Evolutionary conservation across 2,888 invertebrate species (phyloP), one percentile per base, ranked within the genome.

Genomic region (Idaea straminata): DNA sequence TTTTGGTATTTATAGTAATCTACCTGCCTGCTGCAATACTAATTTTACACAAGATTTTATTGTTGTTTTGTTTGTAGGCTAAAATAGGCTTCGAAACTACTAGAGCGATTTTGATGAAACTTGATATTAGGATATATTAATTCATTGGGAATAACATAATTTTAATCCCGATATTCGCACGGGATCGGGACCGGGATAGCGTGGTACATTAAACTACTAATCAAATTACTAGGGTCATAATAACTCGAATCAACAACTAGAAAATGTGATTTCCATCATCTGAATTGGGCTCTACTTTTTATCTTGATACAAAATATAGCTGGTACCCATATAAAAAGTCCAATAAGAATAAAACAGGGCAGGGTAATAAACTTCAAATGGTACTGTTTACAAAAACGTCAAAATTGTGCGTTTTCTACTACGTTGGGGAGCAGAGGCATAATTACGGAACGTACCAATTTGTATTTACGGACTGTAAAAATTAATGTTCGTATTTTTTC

Each of bases 301-400:
- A 47, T 62, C 62, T 65, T 65, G 16, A 15, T 59, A 64, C 59
- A 58, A n/a, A 60, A 66, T 63, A 64, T 61, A 66, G 25, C 25
- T 47, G 13, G 47, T 47, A 47, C 47, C 47, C 13, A 73, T 75
- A 79, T 78, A 73, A 74, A 74, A 78, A 79, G 78, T 76, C 76
- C 78, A 81, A 83, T 83, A 79, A 80, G 77, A 77, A 78, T 79
- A 81, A 83, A 83, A 79, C 16, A 58, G 15, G 77, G 69, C 74
- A 77, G 73, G 74, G 79, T 72, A 69, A 81, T 83, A 85, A 85
- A 85, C 80, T 72, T 80, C 75, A 79, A 84, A 85, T 83, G 77
- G 79, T 81, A 82, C 77, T 74, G 77, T 75, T 79, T 74, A 77
- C 76, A 81, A 25, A 59, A 59, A 69, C 72, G 77, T 74, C 75